Base-by-base conservation (phyloP, 2,113 vertebrate genomes). In the Himantopus leucocephalus region DNA sequence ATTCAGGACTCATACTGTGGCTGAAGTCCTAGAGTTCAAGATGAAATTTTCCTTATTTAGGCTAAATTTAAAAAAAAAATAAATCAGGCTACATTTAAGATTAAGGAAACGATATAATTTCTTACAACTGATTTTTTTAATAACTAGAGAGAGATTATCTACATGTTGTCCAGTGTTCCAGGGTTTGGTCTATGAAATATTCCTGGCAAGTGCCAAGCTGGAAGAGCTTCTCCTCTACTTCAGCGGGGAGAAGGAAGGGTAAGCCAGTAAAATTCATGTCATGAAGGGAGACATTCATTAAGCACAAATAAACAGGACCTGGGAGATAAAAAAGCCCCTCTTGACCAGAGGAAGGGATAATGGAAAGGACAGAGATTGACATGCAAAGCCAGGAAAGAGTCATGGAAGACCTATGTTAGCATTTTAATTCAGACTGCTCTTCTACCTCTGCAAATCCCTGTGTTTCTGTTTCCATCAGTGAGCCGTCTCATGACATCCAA, bases 391-490 rank as follows among this genome's bases (percentile, higher is more conserved):
- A 63, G 23, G 18, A 39, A 78, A 62, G 15, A 39, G 7, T 8
- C 39, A n/a, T 27, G 16, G 8, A 12, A 12, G 16, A 27, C 13
- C 10, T 58, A 6, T 17, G 11, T 29, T 29, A 45, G 6, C 2
- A 1, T 17, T 71, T 12, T 6, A 18, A 34, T 12, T 71, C 37
- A 29, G 2, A 5, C 5, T 74, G 32, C 18, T 45, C 53, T 27
- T 64, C 58, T 18, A 32, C 22, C 34, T 34, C 71, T 56, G 55
- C 32, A 82, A 23, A 89, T 32, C 12, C 9, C 29, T 0, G 0
- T 35, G 20, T 18, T 75, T 30, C 2, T 1, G 12, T 63, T 72
- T 50, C 53, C 43, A 34, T 43, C 35, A 53, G 34, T 0, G 0
- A 52, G 35, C 20, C 62, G 22, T 17, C 39, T 67, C 39, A 37